These are phyloP conservation scores for Netelia melanura DNA, from an alignment of 2,888 invertebrate species.

Conservation along the genomic window DNA sequence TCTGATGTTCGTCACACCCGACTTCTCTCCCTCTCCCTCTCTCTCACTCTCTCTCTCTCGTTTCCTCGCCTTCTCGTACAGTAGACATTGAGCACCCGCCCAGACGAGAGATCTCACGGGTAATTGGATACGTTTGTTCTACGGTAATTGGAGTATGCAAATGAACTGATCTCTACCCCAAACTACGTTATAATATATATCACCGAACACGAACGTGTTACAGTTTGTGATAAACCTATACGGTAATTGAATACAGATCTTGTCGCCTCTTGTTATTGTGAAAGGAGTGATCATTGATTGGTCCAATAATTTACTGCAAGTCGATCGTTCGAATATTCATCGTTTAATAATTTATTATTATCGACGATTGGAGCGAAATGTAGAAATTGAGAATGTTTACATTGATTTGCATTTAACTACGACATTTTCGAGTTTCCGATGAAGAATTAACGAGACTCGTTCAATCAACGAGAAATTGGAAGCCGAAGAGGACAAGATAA, in stretches of 20 bases:
- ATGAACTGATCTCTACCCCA: conserved; percentile 66
- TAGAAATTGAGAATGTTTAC: no score
- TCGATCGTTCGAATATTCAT: not conserved
- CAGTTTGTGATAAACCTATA: not conserved
- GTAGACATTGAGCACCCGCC: conserved; percentile 46
- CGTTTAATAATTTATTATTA: no score
- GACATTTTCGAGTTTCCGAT: no score
- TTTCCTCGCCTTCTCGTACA: conserved; percentile 37
- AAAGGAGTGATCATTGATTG: not conserved
- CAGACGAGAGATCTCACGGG: conserved; percentile 61
- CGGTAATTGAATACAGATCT: conserved; percentile 38
- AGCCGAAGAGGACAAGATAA: no score
- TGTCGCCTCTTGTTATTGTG: not conserved
- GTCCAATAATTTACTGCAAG: not conserved
- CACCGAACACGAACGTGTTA: conserved; percentile 18
- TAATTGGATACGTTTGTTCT: conserved; percentile 77
- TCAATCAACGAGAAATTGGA: no score
- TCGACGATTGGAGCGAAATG: no score
- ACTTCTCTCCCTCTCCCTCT: not conserved
- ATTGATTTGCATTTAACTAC: no score
- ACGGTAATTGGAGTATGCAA: conserved; percentile 75
- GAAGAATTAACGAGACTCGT: no score
- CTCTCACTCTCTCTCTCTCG: conserved; percentile 17
- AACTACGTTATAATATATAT: conserved; percentile 32
- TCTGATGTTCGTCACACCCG: conserved; percentile 56